Evolutionary conservation across 2,888 invertebrate species (phyloP), one percentile per base, ranked within the genome.

Genomic region (Drosophila suboccidentalis): DNA sequence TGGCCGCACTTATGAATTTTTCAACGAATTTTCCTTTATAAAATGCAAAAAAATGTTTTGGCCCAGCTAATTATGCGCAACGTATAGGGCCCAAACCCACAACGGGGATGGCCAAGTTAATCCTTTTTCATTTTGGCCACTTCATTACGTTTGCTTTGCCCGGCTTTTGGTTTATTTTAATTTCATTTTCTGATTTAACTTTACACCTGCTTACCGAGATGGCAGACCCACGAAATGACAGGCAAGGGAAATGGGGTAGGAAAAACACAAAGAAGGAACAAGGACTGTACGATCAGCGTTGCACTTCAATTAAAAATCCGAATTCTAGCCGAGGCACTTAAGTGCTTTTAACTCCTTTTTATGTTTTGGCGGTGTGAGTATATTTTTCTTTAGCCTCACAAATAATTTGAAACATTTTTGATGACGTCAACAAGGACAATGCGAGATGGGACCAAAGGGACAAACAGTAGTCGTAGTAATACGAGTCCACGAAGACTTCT

Each of bases 101-200:
- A 22, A 22, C 43, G 68, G 85, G 85, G 68, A 73, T 59, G 57
- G 68, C 62, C 47, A 36, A 65, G 62, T 71, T 77, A 85, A 84
- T 82, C 71, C 74, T 76, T 72, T 76, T 75, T 65, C 64, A 54
- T 67, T 71, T 65, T 74, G 75, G 67, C 61, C 72, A 79, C 80
- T 89, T 86, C 79, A 87, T 88, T 84, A 64, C 73, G 71, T 87
- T 82, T 78, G 77, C 69, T 71, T 64, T 29, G 55, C 61, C 47
- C 15, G 46, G 71, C 49, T 34, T 55, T 80, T 81, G 81, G 78
- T 86, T 90, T 90, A 90, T 90, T 90, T 91, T 91, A 91, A 91
- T 91, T 91, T 90, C 86, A 89, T 91, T 91, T 91, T 90, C 88
- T 87, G 90, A 90, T 91, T 91, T 90, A 91, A 91, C 90, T 91